Conservation (phyloP, 2,797 vertebrate genomes). For the Sitta carolinensis region DNA sequence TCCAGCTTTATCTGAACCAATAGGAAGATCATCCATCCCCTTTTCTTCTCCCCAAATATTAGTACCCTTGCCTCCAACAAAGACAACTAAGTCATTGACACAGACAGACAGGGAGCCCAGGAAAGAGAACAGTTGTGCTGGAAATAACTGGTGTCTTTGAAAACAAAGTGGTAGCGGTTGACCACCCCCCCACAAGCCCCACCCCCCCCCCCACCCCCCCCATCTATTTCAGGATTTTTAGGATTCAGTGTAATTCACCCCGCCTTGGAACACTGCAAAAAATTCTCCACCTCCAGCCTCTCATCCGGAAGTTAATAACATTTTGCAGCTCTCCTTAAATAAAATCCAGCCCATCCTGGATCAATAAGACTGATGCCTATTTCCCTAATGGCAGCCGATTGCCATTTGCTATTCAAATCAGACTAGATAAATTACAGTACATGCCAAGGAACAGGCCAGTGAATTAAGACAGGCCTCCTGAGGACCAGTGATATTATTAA, state of each 20-base stretch:
- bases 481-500: constrained; percentile 86
- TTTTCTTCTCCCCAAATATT: background rate
- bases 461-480: constrained; percentile 89
- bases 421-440: constrained; percentile 89
- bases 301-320: constrained; percentile 80
- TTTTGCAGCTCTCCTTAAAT: constrained; percentile 84
- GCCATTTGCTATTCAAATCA: constrained; percentile 89
- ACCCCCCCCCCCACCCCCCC: no score
- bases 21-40: background rate
- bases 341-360: constrained; percentile 82
- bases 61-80: background rate
- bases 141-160: constrained; percentile 21
- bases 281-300: constrained; percentile 68
- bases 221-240: constrained; percentile 38
- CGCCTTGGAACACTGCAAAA: constrained; percentile 37
- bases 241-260: constrained; percentile 41
- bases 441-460: constrained; percentile 87
- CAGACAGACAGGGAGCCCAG: background rate
- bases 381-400: constrained; percentile 88
- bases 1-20: constrained; percentile 21
- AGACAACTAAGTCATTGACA: background rate
- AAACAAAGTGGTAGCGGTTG: constrained; percentile 6
- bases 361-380: constrained; percentile 87
- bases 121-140: background rate
- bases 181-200: background rate